Evolutionary conservation across 1,140 invertebrate genomes (phyloP), one percentile per base, ranked within the genome.

Genomic region (Drosophila athabasca): DNA sequence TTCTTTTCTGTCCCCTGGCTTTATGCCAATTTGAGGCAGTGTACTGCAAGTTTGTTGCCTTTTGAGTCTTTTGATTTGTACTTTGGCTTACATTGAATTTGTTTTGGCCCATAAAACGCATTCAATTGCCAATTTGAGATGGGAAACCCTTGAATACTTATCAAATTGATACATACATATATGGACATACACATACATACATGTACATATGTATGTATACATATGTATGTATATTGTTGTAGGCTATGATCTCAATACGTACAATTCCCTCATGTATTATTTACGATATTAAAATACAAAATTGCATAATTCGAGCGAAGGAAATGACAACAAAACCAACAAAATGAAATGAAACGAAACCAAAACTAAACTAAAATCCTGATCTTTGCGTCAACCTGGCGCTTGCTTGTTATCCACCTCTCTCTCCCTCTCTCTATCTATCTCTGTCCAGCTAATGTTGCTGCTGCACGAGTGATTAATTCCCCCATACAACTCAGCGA

Each of bases 21-120:
- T 45, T 46, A 54, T 62, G 64, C 53, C 52, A 64, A 76, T 53
- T 66, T 24, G 53, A 71, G 57, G 49, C 64, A 64, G 46, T 48
- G 29, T 55, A 31, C 29, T 35, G 53, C 74, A 76, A 69, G 78
- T 84, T 59, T 77, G 76, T 60, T 67, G 77, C 75, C n/a, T n/a
- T n/a, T 62, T 49, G 53, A 87, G 82, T 87, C 82, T 87, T 87
- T 87, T 77, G 80, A 69, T 89, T 70, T 79, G 79, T 68, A 7
- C 31, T 31, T 57, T 54, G 45, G 43, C 35, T 70, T 74, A 60
- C 76, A 72, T 79, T 84, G 76, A 79, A 79, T 83, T 79, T 60
- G 58, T 49, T 60, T 62, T 73, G 67, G 72, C 69, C 71, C 68
- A 76, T 69, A 72, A 85, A 79, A 75, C 73, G 62, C 72, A 61